Evolutionary conservation across 2,888 invertebrate genomes (phyloP).

Genomic region (Latrodectus elegans): DNA sequence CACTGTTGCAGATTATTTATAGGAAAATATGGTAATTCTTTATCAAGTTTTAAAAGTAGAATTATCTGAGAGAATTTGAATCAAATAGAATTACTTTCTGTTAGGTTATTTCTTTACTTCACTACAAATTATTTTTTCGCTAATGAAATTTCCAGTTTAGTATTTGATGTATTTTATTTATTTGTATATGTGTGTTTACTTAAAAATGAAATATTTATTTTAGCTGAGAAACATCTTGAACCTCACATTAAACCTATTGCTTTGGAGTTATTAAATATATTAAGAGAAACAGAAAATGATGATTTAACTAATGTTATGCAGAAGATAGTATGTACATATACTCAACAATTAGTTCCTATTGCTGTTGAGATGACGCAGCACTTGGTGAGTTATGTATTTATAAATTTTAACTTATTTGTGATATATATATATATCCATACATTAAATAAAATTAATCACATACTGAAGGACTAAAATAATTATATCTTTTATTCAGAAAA

Average conservation of each 20-base stretch:
- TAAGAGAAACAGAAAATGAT: conserved; percentile 97
- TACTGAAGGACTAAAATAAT: too few relatives aligned
- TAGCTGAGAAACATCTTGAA: conserved; percentile 77
- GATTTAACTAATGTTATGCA: conserved; percentile 97
- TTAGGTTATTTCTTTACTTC: too few relatives aligned
- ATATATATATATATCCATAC: too few relatives aligned
- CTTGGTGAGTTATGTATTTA: conserved; percentile 77
- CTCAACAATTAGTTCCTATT: conserved; percentile 90
- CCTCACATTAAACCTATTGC: conserved; percentile 75
- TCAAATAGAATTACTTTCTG: too few relatives aligned
- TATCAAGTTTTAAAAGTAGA: too few relatives aligned
- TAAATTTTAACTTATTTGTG: not conserved
- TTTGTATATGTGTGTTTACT: not conserved
- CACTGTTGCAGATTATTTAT: too few relatives aligned
- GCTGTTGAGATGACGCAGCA: conserved; percentile 96
- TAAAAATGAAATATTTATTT: conserved; percentile 32
- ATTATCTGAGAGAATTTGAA: too few relatives aligned
- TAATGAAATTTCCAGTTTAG: too few relatives aligned
- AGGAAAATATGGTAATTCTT: too few relatives aligned
- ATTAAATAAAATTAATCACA: too few relatives aligned
- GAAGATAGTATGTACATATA: conserved; percentile 91
- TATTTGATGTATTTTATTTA: not conserved
- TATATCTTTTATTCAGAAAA: too few relatives aligned
- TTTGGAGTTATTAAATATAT: conserved; percentile 88
- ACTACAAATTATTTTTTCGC: too few relatives aligned